Evolutionary conservation across 1,140 invertebrate genomes (phyloP).

Genomic region (Argopecten irradians): DNA sequence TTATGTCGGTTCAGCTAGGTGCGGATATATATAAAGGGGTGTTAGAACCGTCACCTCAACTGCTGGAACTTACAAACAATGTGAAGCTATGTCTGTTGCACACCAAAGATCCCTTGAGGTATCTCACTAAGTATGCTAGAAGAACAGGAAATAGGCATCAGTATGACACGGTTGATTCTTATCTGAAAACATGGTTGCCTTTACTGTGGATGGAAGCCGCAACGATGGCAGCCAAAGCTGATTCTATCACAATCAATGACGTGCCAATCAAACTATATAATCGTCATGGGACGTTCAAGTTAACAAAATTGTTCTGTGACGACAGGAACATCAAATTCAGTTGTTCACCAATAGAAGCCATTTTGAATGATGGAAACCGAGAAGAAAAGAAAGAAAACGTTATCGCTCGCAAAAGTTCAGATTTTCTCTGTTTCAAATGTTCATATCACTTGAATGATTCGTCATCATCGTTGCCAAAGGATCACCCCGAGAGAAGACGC

Average conservation of each 20-base stretch:
- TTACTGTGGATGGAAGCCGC: constrained; percentile 62
- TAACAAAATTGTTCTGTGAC: constrained; percentile 40
- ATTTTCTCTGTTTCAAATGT: constrained; percentile 51
- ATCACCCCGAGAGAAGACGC: neutral
- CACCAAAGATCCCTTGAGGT: constrained; percentile 52
- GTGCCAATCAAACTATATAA: constrained; percentile 33
- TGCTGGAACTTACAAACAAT: constrained; percentile 55
- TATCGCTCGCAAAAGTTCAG: neutral
- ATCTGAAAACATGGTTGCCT: constrained; percentile 55
- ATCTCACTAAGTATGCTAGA: constrained; percentile 44
- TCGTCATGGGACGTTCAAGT: constrained; percentile 38
- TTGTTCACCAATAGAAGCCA: neutral
- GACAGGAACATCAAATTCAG: constrained; percentile 49
- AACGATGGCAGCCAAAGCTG: constrained; percentile 39
- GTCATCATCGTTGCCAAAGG: neutral
- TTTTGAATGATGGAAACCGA: neutral
- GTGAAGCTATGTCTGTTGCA: constrained; percentile 57
- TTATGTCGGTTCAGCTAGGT: constrained; percentile 53
- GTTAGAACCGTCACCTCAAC: constrained; percentile 44
- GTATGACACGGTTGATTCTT: constrained; percentile 40
- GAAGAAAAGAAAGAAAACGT: neutral
- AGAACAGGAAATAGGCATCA: constrained; percentile 20
- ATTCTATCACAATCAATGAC: constrained; percentile 48
- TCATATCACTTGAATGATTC: neutral
- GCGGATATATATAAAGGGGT: constrained; percentile 50